Percentiles rank a stretch among this genome's conserved stretches.
These are phyloP conservation scores for Micrastur ruficollis DNA, from an alignment of 2,797 vertebrate species.

Conservation along the genomic window DNA sequence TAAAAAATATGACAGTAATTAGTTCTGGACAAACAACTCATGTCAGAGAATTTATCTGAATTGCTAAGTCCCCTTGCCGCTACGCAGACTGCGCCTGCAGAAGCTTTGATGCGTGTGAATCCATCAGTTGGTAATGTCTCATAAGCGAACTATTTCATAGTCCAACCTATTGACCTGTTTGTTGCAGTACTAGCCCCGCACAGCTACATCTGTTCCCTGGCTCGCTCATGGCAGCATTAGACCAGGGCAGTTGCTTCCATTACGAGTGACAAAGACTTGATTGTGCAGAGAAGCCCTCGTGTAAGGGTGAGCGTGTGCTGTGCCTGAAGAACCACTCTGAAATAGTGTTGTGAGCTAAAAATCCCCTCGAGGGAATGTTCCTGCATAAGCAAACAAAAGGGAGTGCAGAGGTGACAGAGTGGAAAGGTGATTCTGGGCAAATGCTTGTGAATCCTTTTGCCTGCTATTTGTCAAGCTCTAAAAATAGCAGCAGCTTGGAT, in stretches of 20 bases:
- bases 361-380: not conserved
- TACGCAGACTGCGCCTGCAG: not conserved
- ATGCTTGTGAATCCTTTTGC: constrained; percentile 22
- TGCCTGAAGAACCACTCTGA: not conserved
- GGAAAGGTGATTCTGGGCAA: constrained; percentile 49
- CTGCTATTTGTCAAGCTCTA: constrained; percentile 51
- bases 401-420: constrained; percentile 17
- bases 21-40: not conserved
- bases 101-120: not conserved
- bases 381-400: constrained; percentile 21
- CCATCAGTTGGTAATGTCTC: not conserved
- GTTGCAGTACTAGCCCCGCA: not conserved
- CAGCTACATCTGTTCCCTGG: not conserved
- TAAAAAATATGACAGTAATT: not conserved
- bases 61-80: not conserved
- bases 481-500: constrained; percentile 24
- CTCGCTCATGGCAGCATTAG: fast-evolving
- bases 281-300: not conserved
- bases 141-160: not conserved
- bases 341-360: constrained; percentile 10
- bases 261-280: not conserved
- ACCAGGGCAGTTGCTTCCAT: not conserved
- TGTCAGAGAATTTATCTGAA: not conserved
- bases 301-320: not conserved
- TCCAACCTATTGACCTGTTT: not conserved